These are phyloP conservation scores for Nipponacmea schrenckii DNA, from an alignment of 2,888 invertebrate genomes.

Conservation along the genomic window DNA sequence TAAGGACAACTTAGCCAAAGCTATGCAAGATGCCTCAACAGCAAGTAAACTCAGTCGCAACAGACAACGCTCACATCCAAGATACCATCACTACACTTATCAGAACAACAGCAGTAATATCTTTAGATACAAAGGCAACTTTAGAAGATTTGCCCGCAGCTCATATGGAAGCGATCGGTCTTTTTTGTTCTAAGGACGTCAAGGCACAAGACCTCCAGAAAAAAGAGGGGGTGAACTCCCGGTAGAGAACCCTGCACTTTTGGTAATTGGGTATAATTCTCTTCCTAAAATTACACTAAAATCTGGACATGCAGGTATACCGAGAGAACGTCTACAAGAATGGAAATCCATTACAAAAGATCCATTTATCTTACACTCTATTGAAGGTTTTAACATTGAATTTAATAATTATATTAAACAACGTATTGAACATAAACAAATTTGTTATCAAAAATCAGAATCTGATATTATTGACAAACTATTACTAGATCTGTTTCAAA, in stretches of 20 bases:
- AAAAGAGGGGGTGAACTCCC: not conserved
- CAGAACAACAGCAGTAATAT: too few species aligned
- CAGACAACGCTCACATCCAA: not conserved
- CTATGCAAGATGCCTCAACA: not conserved
- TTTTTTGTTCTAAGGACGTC: not conserved
- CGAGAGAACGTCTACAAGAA: not conserved
- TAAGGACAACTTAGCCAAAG: not conserved
- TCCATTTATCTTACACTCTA: not conserved
- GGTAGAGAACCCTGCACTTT: not conserved
- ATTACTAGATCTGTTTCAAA: not conserved
- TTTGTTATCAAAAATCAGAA: not conserved
- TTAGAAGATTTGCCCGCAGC: too few species aligned
- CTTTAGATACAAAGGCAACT: too few species aligned
- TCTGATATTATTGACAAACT: not conserved
- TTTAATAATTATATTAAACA: not conserved
- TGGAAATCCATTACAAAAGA: not conserved
- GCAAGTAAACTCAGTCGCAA: not conserved
- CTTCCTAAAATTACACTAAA: not conserved
- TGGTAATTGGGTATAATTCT: not conserved
- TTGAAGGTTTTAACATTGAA: not conserved
- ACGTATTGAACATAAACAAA: not conserved
- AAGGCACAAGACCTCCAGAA: not conserved
- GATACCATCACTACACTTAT: not conserved
- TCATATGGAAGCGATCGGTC: not conserved
- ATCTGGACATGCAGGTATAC: not conserved